Percentiles rank a stretch among this genome's conserved stretches.
Conservation (phyloP, 2,797 vertebrate genomes). For the Sebastes kiyomatsui region DNA sequence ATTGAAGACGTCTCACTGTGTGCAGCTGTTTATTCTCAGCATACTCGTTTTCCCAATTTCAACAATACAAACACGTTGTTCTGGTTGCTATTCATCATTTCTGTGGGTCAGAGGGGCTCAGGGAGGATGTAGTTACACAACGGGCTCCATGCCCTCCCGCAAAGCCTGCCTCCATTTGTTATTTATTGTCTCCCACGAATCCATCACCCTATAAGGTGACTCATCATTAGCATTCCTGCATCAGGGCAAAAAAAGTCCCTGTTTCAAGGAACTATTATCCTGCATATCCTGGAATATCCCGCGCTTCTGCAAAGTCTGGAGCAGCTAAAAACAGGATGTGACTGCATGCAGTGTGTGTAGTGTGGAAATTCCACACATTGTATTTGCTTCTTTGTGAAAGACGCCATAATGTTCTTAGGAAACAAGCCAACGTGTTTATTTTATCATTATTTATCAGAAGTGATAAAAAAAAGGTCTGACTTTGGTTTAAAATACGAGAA, state of each 20-base stretch:
- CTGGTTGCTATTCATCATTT: conserved; percentile 15
- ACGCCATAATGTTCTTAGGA: neutral
- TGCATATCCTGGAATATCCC: neutral
- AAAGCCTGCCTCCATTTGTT: neutral
- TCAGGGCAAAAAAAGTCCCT: neutral
- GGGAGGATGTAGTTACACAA: conserved; percentile 24
- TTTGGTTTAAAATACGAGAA: neutral
- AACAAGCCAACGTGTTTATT: neutral
- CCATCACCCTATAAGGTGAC: neutral
- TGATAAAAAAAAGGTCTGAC: neutral
- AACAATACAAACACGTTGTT: conserved; percentile 1
- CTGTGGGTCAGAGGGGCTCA: conserved; percentile 1
- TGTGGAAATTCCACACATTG: conserved; percentile 29
- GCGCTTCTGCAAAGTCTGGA: neutral
- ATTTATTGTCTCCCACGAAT: neutral
- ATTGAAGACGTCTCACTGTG: conserved; percentile 41
- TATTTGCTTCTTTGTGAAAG: neutral
- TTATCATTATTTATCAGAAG: neutral
- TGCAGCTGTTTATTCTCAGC: conserved; percentile 42
- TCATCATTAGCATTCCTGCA: neutral
- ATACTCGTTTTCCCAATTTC: neutral
- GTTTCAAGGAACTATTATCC: neutral
- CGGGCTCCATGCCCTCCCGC: neutral
- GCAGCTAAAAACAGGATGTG: conserved; percentile 36
- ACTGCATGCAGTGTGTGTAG: neutral